Percentiles rank a stretch among this genome's conserved stretches.
These are phyloP conservation scores for Leptothorax acervorum DNA, from an alignment of 2,888 invertebrate genomes.

Conservation along the genomic window DNA sequence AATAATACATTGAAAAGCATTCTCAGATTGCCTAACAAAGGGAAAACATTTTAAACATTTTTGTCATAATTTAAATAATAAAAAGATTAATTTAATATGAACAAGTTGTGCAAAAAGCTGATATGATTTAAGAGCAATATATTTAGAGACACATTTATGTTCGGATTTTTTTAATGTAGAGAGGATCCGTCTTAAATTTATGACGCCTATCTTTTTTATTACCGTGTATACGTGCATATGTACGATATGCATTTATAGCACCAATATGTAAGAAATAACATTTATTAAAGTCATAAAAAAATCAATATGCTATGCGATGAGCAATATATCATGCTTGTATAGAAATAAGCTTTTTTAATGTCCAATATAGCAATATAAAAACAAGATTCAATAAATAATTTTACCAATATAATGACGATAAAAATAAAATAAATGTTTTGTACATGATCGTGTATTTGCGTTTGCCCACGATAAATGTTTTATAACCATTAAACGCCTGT, in stretches of 20 bases:
- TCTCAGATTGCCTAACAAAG: background rate
- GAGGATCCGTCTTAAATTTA: slow-evolving; percentile 6
- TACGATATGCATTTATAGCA: background rate
- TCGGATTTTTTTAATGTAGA: background rate
- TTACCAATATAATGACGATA: background rate
- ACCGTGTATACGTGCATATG: background rate
- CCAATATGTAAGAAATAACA: slow-evolving; percentile 25
- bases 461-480: background rate
- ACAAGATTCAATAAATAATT: slow-evolving; percentile 1
- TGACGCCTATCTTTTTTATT: slow-evolving; percentile 25
- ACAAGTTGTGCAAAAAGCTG: background rate
- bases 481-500: background rate
- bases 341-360: background rate
- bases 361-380: background rate
- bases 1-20: background rate
- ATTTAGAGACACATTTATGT: background rate
- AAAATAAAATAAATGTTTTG: background rate
- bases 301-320: background rate
- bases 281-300: slow-evolving; percentile 33
- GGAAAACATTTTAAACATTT: background rate
- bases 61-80: background rate
- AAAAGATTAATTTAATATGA: background rate
- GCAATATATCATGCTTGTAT: background rate
- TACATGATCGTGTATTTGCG: background rate
- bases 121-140: background rate